Base-by-base conservation (phyloP, 2,888 invertebrate genomes). In the Ectemnius lituratus region DNA sequence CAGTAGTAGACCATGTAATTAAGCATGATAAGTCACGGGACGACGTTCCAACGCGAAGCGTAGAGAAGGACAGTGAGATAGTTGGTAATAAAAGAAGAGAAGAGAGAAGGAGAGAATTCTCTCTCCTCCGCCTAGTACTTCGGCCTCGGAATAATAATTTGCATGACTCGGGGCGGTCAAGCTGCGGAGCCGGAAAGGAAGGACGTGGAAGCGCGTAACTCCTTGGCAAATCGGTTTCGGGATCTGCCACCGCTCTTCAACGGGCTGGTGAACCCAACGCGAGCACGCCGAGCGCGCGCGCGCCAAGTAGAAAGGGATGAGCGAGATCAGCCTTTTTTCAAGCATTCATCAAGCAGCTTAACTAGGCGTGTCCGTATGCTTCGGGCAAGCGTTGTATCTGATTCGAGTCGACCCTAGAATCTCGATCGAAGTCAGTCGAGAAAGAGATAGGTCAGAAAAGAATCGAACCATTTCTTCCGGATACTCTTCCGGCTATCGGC, bases 161-260 rank as follows among this genome's bases (percentile, higher is more conserved):
- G 77, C 77, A 79, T 84, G 78, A 75, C 79, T 82, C 45, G 73
- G 14, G 79, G 76, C 73, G 61, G 62, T 66, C 62, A 80, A 82
- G 79, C 77, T 77, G 77, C 75, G 71, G 71, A 68, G 73, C 63
- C 62, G 57, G 57, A 67, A 67, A 64, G 37, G 66, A 47, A 16
- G 52, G 46, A 67, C 70, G 66, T 37, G 49, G 62, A 59, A 70
- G 72, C 74, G 74, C 74, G 62, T 81, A 70, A 77, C 70, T 46
- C 56, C 52, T 14, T 60, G 75, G 69, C 75, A 64, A 84, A 86
- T 86, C 85, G 56, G 81, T 79, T 84, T 85, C 63, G 72, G 76
- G 76, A 85, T 86, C 83, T 84, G 86, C 86, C 86, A 86, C 86
- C 67, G 86, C 85, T 86, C 82, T 80, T 76, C 78, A 45, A 82